Conservation (phyloP, 1,140 invertebrate species). For the Teleogryllus occipitalis region DNA sequence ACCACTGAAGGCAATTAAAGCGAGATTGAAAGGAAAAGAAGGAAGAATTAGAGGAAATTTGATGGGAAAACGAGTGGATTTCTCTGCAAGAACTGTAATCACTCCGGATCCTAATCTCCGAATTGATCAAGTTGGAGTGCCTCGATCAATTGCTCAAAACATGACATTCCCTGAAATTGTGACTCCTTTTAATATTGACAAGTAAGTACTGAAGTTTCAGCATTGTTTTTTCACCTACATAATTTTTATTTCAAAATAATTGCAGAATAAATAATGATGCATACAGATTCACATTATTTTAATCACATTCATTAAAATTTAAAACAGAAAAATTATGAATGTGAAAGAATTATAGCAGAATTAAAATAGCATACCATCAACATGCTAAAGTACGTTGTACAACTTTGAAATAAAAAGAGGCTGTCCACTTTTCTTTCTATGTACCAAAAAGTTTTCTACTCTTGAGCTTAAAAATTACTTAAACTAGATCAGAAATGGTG, state of each 20-base stretch:
- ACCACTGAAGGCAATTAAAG: constrained; percentile 95
- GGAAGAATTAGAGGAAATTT: constrained; percentile 96
- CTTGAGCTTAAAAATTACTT: no score
- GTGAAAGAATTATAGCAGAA: no score
- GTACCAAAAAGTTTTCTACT: no score
- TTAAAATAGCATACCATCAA: no score
- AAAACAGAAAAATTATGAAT: no score
- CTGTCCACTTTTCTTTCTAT: no score
- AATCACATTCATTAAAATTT: no score
- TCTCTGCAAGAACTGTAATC: constrained; percentile 98
- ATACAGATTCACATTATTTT: no score
- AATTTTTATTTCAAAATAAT: background rate
- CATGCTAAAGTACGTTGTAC: no score
- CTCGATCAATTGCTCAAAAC: constrained; percentile 96
- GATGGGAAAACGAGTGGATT: constrained; percentile 99
- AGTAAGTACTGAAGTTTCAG: constrained; percentile 35
- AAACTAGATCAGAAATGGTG: no score
- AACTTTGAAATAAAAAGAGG: no score
- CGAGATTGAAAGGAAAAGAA: constrained; percentile 87
- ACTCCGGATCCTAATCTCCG: constrained; percentile 98
- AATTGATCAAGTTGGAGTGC: constrained; percentile 98
- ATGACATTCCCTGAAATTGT: constrained; percentile 99
- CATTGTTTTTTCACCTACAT: constrained; percentile 23
- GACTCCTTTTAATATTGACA: constrained; percentile 98
- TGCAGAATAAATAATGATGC: constrained; percentile 9